A percentile compares a stretch with the other conserved stretches of the same genome.
These are phyloP conservation scores for Malachius bipustulatus DNA, from an alignment of 2,888 invertebrate species.

Conservation along the genomic window DNA sequence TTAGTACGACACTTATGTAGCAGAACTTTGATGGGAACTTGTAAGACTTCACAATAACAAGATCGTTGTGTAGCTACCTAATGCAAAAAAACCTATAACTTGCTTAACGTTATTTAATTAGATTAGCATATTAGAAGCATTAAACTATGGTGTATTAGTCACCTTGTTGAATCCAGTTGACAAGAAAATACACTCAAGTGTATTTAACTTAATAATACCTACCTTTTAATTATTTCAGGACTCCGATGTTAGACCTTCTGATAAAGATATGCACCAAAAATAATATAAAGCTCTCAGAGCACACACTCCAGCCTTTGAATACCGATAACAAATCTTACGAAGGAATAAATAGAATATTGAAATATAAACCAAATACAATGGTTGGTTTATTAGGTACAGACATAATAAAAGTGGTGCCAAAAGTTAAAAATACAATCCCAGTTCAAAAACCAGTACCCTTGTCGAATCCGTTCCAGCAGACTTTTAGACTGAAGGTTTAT, in stretches of 20 bases:
- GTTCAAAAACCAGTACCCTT: conserved; percentile 43
- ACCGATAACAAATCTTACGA: conserved; percentile 36
- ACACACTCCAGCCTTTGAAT: conserved; percentile 52
- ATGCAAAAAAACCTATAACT: too few species aligned
- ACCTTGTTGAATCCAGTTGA: too few species aligned
- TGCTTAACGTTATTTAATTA: too few species aligned
- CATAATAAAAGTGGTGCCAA: conserved; percentile 33
- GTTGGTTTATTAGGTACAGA: conserved; percentile 49
- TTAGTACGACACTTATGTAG: too few species aligned
- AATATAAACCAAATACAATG: conserved; percentile 63
- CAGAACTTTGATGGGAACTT: too few species aligned
- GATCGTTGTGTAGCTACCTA: too few species aligned
- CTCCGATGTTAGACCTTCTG: conserved; percentile 67
- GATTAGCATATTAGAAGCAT: too few species aligned
- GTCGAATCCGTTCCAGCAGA: conserved; percentile 52
- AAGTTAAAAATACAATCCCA: conserved; percentile 23
- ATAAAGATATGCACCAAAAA: conserved; percentile 58
- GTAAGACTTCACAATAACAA: too few species aligned
- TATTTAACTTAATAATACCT: too few species aligned
- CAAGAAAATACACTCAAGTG: too few species aligned
- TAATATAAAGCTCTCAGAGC: conserved; percentile 53
- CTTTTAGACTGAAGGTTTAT: conserved; percentile 51
- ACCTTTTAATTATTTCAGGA: conserved; percentile 40
- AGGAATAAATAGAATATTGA: conserved; percentile 41
- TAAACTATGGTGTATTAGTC: too few species aligned